Evolutionary conservation across 2,888 invertebrate species (phyloP), one percentile per base, ranked within the genome.

Genomic region (Campopleginae sp.): DNA sequence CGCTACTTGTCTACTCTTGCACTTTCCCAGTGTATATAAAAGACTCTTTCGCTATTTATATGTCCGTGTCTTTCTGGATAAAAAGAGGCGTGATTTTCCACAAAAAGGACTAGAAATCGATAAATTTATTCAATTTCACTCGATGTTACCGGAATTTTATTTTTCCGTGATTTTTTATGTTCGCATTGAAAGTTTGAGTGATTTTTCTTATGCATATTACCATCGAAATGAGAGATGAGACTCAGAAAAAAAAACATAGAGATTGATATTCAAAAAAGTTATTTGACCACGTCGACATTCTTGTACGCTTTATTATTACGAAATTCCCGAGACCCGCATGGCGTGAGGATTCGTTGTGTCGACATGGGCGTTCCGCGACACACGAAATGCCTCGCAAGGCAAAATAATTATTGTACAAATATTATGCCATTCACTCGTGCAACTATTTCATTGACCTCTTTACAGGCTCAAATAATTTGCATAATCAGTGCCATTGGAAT

Each of bases 1-100:
- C 79, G 61, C 61, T 61, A 51, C 78, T 68, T 68, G 46, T 70
- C 61, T 38, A 80, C 80, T 71, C 66, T 80, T 77, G 54, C 65
- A 80, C 72, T 84, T 76, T 80, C 80, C 42, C 76, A 70, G 48
- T n/a, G n/a, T 65, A 70, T 17, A 17, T 33, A 44, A 44, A 77
- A 38, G 48, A 23, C 51, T 71, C 46, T 71, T 71, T 71, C 48
- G 70, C 48, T 71, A 48, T 71, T 71, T 54, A 71, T 61, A 63
- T 12, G 5, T 54, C n/a, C n/a, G 31, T 31, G 33, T 48, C 1
- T 10, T 12, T 46, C 38, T 6, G 8, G 23, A 7, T 42, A 23
- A 23, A 42, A 12, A 23, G 23, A 42, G 19, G 3, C 2, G n/a
- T 42, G 23, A 38, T 12, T 42, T 42, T 12, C 23, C 14, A 42